These are phyloP conservation scores for Nibea coibor DNA, from an alignment of 2,113 vertebrate species.

Conservation along the genomic window DNA sequence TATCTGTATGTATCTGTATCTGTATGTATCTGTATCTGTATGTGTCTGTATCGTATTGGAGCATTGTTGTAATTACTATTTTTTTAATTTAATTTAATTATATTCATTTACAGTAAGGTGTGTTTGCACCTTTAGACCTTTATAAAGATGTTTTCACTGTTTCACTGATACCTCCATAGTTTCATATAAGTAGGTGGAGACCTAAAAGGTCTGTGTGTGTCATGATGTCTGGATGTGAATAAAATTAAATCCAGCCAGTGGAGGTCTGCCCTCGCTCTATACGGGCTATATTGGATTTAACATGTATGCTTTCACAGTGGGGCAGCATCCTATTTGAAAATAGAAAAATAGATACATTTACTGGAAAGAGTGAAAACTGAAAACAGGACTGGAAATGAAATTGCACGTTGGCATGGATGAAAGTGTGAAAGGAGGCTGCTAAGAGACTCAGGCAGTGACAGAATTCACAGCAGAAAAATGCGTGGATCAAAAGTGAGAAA, in stretches of 20 bases:
- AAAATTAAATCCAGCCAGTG: neutral
- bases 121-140: too few relatives aligned
- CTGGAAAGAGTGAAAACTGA: conserved; percentile 12
- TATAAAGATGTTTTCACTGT: too few relatives aligned
- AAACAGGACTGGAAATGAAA: conserved; percentile 45
- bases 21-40: too few relatives aligned
- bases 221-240: neutral
- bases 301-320: neutral
- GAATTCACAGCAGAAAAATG: conserved; percentile 62
- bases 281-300: neutral
- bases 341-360: conserved; percentile 22
- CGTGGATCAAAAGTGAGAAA: conserved; percentile 57
- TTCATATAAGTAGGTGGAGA: neutral
- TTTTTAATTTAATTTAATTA: too few relatives aligned
- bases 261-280: neutral
- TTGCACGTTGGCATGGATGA: conserved; percentile 39
- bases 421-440: conserved; percentile 62
- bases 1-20: neutral
- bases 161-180: neutral
- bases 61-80: neutral
- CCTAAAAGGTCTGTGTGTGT: neutral
- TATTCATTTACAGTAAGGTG: too few relatives aligned
- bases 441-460: conserved; percentile 54
- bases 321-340: neutral
- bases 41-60: too few relatives aligned